A percentile compares a stretch with the other conserved stretches of the same genome.
phyloP scores from a whole-genome alignment of 2,113 vertebrate genomes.

The Petaurus breviceps region DNA sequence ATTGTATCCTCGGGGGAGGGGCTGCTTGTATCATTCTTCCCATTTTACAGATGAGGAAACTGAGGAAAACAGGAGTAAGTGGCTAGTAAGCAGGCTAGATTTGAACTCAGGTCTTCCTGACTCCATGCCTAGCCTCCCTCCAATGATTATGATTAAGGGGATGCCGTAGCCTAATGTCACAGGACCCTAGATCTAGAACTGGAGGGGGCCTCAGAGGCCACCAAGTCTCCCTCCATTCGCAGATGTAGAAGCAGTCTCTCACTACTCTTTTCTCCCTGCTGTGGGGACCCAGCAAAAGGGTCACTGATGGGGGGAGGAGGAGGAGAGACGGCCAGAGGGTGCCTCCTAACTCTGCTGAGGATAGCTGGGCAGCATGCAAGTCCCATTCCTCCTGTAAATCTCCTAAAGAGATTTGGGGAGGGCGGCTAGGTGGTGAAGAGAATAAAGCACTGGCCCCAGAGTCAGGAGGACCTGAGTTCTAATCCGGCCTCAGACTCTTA shows the following conservation, averaged over 20 bases:
- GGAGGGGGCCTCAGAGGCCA: no score
- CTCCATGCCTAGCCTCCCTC: background rate
- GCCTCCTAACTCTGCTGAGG: background rate
- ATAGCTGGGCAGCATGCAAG: background rate
- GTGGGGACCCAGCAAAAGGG: background rate
- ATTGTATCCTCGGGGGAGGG: background rate
- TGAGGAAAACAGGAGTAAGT: background rate
- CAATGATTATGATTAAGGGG: background rate
- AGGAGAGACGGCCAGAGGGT: background rate
- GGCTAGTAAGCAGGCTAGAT: background rate
- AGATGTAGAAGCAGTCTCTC: background rate
- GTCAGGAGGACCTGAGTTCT: no score
- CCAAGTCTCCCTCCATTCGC: background rate
- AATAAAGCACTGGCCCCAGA: no score
- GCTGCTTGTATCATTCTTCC: background rate
- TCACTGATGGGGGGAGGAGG: background rate
- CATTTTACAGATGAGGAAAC: background rate
- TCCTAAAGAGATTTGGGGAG: no score
- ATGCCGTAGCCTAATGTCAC: background rate
- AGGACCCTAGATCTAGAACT: background rate
- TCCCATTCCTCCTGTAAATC: background rate
- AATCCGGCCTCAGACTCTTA: no score
- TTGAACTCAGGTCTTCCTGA: background rate
- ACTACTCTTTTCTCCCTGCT: background rate
- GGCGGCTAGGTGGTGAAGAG: no score